Evolutionary conservation across 2,113 vertebrate genomes (phyloP).

Genomic region (Chaenocephalus aceratus): DNA sequence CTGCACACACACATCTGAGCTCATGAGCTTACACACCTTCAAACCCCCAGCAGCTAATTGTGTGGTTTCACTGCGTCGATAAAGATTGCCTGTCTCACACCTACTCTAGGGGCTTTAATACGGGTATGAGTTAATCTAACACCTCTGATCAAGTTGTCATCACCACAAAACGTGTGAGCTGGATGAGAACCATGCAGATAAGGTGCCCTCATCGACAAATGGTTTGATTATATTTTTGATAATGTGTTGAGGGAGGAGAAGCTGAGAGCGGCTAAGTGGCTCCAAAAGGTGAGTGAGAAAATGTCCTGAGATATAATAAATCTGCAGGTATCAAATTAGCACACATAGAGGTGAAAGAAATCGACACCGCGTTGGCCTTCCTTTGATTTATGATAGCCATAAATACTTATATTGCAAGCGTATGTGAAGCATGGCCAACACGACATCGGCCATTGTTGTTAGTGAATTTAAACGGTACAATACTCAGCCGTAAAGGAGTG

Average conservation of each 20-base stretch:
- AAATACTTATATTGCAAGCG: slow-evolving; percentile 42
- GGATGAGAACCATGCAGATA: neutral
- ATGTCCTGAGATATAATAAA: slow-evolving; percentile 48
- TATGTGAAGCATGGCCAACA: slow-evolving; percentile 23
- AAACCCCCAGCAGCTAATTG: slow-evolving; percentile 32
- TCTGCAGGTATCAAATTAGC: slow-evolving; percentile 63
- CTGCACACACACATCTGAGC: slow-evolving; percentile 47
- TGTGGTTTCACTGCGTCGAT: slow-evolving; percentile 7
- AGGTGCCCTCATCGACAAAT: slow-evolving; percentile 30
- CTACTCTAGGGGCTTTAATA: slow-evolving; percentile 27
- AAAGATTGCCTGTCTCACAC: slow-evolving; percentile 37
- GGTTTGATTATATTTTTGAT: slow-evolving; percentile 40
- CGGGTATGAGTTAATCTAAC: slow-evolving; percentile 49
- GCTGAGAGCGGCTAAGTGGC: slow-evolving; percentile 33
- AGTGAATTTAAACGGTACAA: slow-evolving; percentile 35
- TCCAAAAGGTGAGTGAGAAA: slow-evolving; percentile 26
- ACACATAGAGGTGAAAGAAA: slow-evolving; percentile 23
- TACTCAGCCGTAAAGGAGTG: slow-evolving; percentile 36
- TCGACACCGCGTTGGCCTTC: slow-evolving; percentile 44
- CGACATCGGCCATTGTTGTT: slow-evolving; percentile 24
- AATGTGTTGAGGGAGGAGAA: slow-evolving; percentile 28
- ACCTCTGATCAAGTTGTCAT: slow-evolving; percentile 66
- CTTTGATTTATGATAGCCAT: slow-evolving; percentile 55
- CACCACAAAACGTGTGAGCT: slow-evolving; percentile 13
- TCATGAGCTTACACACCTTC: slow-evolving; percentile 5